A percentile compares a stretch with the other conserved stretches of the same genome.
Conservation (phyloP, 2,113 vertebrate species). For the Crotalus helleri region DNA sequence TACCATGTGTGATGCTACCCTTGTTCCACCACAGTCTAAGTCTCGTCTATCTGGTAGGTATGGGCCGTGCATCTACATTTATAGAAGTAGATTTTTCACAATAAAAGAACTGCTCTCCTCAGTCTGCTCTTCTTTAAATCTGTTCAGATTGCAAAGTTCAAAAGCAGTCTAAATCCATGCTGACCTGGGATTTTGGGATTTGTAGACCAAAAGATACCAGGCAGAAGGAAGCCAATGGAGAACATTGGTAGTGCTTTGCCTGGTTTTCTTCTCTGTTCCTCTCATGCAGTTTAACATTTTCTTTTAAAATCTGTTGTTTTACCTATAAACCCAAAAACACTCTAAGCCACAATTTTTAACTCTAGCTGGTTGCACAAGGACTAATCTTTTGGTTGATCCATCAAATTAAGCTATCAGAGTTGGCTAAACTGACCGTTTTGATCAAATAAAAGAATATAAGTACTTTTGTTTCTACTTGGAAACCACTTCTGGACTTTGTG, state of each 20-base stretch:
- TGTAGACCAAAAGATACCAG: neutral
- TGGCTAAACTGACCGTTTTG: neutral
- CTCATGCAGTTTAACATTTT: neutral
- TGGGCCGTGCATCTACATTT: neutral
- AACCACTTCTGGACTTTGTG: no score
- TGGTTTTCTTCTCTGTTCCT: neutral
- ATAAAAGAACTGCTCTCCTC: neutral
- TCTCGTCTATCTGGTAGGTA: slow-evolving; percentile 41
- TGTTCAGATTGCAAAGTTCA: neutral
- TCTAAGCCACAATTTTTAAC: neutral
- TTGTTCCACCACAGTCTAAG: slow-evolving; percentile 3
- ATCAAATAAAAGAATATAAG: no score
- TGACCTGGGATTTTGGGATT: neutral
- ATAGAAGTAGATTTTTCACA: neutral
- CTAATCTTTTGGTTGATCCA: neutral
- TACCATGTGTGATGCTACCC: slow-evolving; percentile 11
- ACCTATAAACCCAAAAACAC: neutral
- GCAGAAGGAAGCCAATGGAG: neutral
- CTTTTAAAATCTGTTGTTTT: neutral
- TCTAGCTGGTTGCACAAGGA: neutral
- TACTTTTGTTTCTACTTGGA: no score
- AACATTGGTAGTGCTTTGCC: neutral
- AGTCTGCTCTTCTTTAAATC: neutral
- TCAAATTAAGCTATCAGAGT: neutral
- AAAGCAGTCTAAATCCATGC: neutral